Conservation (phyloP, 2,113 vertebrate species). For the Laticauda laticaudata region DNA sequence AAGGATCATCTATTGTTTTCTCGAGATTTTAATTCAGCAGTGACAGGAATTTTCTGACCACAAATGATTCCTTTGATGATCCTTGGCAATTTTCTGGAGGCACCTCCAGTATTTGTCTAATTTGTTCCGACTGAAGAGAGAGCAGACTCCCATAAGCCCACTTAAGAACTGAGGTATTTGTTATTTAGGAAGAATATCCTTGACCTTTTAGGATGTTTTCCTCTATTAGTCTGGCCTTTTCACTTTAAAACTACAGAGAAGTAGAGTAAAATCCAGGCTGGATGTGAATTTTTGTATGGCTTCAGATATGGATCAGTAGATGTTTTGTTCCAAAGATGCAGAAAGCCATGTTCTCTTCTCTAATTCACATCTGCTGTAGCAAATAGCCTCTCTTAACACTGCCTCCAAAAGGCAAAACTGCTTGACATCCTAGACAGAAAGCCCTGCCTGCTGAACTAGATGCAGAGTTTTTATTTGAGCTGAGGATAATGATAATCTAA, state of each 20-base stretch:
- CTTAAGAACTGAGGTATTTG: neutral
- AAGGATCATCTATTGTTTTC: neutral
- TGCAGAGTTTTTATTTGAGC: slow-evolving; percentile 61
- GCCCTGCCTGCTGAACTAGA: slow-evolving; percentile 54
- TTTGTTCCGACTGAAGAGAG: neutral
- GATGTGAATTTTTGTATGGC: slow-evolving; percentile 25
- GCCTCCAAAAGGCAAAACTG: slow-evolving; percentile 40
- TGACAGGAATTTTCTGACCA: neutral
- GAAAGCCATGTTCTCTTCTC: slow-evolving; percentile 53
- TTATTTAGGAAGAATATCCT: neutral
- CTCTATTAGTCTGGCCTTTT: neutral
- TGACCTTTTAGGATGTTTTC: neutral
- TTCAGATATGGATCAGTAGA: slow-evolving; percentile 28
- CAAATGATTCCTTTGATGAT: too few relatives aligned
- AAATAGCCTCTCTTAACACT: slow-evolving; percentile 45
- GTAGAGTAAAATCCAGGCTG: neutral
- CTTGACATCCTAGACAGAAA: slow-evolving; percentile 44
- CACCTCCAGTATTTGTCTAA: neutral
- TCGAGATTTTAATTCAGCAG: neutral
- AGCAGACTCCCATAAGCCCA: neutral
- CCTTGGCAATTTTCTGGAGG: neutral
- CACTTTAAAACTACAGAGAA: slow-evolving; percentile 2
- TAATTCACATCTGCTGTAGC: slow-evolving; percentile 59
- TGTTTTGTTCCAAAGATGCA: slow-evolving; percentile 47
- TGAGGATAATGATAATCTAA: slow-evolving; percentile 60